These are phyloP conservation scores for Trachelus tabidus DNA, from an alignment of 2,888 invertebrate species.

Conservation along the genomic window DNA sequence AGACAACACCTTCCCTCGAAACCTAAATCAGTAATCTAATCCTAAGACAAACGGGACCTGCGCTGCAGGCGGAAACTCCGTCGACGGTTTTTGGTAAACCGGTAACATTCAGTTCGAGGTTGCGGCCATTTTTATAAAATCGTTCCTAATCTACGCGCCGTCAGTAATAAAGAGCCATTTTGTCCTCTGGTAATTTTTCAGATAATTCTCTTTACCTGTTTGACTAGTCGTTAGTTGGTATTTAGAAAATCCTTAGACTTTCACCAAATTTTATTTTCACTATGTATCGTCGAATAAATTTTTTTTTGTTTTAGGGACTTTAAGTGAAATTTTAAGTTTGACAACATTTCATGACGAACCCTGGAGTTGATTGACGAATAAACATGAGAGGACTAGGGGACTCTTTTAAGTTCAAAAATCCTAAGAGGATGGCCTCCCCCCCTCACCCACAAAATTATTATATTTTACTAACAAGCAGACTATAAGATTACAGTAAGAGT, in stretches of 20 bases:
- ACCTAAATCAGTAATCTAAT: conserved; percentile 31
- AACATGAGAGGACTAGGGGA: not conserved
- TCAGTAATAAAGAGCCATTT: not conserved
- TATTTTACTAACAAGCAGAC: not conserved
- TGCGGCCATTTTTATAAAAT: conserved; percentile 9
- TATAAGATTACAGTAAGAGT: not conserved
- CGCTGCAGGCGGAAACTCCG: not conserved
- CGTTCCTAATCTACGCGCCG: not conserved
- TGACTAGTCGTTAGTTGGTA: not conserved
- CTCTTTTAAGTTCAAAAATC: not conserved
- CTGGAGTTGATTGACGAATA: not conserved
- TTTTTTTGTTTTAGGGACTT: not conserved
- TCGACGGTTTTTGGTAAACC: not conserved
- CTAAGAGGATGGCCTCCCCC: not conserved
- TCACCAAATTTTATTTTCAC: not conserved
- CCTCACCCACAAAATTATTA: not conserved
- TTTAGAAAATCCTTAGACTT: not conserved
- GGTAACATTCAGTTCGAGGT: not conserved
- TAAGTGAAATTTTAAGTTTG: not conserved
- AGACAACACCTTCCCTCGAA: conserved; percentile 44
- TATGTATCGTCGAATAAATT: not conserved
- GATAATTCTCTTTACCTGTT: not conserved
- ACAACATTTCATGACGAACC: not conserved
- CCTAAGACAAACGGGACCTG: conserved; percentile 25
- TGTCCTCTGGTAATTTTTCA: not conserved